These are phyloP conservation scores for Peromyscus californicus DNA, from an alignment of 2,113 vertebrate species.

Conservation along the genomic window DNA sequence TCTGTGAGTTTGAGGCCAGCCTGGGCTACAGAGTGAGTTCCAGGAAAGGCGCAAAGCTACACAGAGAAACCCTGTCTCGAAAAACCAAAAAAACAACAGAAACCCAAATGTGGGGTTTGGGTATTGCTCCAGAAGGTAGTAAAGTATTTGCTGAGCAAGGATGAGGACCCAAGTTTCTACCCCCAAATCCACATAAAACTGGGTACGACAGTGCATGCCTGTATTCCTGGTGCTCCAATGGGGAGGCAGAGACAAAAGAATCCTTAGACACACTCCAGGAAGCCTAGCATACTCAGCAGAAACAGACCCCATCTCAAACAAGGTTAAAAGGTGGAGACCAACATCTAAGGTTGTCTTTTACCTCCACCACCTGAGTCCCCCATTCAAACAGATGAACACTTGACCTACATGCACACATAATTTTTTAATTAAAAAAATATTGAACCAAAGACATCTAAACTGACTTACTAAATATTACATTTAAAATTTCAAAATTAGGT, in stretches of 20 bases:
- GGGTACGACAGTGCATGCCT: no score
- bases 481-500: slow-evolving; percentile 27
- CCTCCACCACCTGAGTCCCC: not conserved
- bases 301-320: not conserved
- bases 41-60: not conserved
- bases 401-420: not conserved
- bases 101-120: not conserved
- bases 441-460: not conserved
- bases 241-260: not conserved
- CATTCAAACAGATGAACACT: not conserved
- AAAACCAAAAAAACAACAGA: not conserved
- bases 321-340: not conserved
- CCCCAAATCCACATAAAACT: not conserved
- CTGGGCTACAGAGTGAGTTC: no score
- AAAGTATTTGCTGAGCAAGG: not conserved
- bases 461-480: slow-evolving; percentile 3
- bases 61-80: not conserved
- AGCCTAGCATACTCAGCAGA: not conserved
- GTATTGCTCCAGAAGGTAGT: not conserved
- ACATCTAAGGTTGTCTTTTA: not conserved
- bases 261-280: not conserved
- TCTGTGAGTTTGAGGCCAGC: no score
- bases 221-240: not conserved
- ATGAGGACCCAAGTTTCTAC: not conserved
- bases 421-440: not conserved